Evolutionary conservation across 2,888 invertebrate species (phyloP), one percentile per base, ranked within the genome.

Genomic region (Hyppa rectilinea): DNA sequence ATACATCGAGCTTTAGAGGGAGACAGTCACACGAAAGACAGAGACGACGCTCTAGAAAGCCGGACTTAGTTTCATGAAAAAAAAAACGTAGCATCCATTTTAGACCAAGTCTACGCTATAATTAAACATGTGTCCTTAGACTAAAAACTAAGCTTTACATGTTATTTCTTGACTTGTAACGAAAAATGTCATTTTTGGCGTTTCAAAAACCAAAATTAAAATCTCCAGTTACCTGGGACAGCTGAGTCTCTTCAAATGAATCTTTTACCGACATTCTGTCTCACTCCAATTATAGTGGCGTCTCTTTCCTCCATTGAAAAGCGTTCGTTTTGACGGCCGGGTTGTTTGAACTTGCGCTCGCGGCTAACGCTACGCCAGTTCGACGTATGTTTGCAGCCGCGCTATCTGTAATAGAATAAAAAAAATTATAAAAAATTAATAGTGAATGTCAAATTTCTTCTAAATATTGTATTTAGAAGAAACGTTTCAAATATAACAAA

Each of bases 261-360:
- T 12, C 36, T 47, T 63, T 23, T 31, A 17, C 59, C 26, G 38
- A 49, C 20, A 4, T 52, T 47, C 36, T 14, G 29, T 59, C 40
- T n/a, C 45, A 17, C 4, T 58, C 5, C 10, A 9, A 29, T 75
- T 95, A 95, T 81, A 97, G 96, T 31, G 98, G 98, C 79, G 98
- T 98, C 94, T 98, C 98, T 91, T 98, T 98, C 90, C 98, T 96
- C 97, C 98, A 97, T 85, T 98, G 98, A 87, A 98, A 97, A 82
- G 98, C 98, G 95, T 98, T 98, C 1, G 97, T 97, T 87, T 97
- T 97, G 71, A 97, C 97, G 3, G 96, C 97, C 0, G 97, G 97
- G 87, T 96, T 96, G 82, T 96, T 94, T 0, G 96, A 96, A 55
- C 96, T 96, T 0, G 96, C 96, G 82, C 96, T 95, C 0, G 96